These are phyloP conservation scores for Druon quercuslanigerum DNA, from an alignment of 1,140 invertebrate species.

Conservation along the genomic window DNA sequence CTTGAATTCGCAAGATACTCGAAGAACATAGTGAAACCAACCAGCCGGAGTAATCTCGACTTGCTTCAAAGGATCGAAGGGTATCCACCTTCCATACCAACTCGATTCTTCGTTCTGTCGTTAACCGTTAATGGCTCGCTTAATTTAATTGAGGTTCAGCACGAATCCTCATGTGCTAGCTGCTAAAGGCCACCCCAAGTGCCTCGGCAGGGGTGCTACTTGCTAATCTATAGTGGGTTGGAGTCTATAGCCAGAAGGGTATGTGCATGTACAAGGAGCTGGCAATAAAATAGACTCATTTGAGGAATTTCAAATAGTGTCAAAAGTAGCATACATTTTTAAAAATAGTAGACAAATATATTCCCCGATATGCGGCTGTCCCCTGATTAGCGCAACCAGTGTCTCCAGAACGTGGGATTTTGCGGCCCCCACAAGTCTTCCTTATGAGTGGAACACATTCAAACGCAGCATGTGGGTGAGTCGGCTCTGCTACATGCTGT, in stretches of 20 bases:
- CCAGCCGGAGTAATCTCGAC: not conserved
- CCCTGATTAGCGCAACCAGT: too few relatives aligned
- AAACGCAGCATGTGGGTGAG: too few relatives aligned
- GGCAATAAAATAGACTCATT: not conserved
- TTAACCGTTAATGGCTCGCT: constrained; percentile 45
- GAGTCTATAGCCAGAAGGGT: constrained; percentile 7
- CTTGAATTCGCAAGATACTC: not conserved
- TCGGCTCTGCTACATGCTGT: too few relatives aligned
- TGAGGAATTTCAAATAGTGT: too few relatives aligned
- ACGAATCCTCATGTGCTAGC: constrained; percentile 36
- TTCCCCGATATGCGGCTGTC: too few relatives aligned
- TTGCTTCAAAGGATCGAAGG: constrained; percentile 11
- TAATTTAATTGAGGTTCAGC: constrained; percentile 45
- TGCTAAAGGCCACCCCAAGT: not conserved
- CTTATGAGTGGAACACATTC: too few relatives aligned
- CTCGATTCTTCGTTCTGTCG: constrained; percentile 38
- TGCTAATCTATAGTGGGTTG: constrained; percentile 14
- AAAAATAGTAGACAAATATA: too few relatives aligned
- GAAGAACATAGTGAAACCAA: not conserved
- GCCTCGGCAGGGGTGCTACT: not conserved
- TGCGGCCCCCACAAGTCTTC: too few relatives aligned
- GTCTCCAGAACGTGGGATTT: too few relatives aligned
- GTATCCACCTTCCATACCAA: not conserved
- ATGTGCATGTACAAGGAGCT: constrained; percentile 1
- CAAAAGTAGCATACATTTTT: too few relatives aligned